Conservation (phyloP, 2,888 invertebrate species). For the Caprella mutica region DNA sequence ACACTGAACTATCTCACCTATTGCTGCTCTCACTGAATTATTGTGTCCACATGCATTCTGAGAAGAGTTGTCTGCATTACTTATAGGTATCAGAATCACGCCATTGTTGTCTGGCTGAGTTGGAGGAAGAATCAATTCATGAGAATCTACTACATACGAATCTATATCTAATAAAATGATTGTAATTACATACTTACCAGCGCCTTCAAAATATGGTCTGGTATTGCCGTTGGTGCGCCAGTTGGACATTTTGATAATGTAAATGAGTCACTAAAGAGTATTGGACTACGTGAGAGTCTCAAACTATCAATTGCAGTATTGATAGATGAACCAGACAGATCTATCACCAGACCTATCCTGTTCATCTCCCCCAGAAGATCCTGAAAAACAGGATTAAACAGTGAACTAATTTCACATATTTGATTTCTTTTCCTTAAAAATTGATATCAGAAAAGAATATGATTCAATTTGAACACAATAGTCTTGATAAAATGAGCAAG, state of each 20-base stretch:
- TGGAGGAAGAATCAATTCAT: neutral
- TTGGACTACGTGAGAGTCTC: neutral
- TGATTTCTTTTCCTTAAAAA: no score
- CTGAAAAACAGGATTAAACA: neutral
- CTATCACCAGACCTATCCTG: conserved; percentile 2
- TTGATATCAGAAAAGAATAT: no score
- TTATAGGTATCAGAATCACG: neutral
- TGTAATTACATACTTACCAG: neutral
- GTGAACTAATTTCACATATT: no score
- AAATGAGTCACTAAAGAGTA: conserved; percentile 3
- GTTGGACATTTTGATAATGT: conserved; percentile 2
- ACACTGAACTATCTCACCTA: no score
- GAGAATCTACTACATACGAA: no score
- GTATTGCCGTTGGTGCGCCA: neutral
- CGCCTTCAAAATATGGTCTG: neutral
- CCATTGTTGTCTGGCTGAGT: neutral
- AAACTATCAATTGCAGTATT: neutral
- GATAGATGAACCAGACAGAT: neutral
- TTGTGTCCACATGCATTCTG: conserved; percentile 8
- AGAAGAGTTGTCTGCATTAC: neutral
- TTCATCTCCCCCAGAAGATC: conserved; percentile 5
- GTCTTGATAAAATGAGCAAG: no score
- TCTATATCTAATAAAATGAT: no score
- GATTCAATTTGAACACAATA: no score
- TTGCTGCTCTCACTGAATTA: neutral